These are phyloP conservation scores for Camelus bactrianus DNA, from an alignment of 2,113 vertebrate species.

Conservation along the genomic window DNA sequence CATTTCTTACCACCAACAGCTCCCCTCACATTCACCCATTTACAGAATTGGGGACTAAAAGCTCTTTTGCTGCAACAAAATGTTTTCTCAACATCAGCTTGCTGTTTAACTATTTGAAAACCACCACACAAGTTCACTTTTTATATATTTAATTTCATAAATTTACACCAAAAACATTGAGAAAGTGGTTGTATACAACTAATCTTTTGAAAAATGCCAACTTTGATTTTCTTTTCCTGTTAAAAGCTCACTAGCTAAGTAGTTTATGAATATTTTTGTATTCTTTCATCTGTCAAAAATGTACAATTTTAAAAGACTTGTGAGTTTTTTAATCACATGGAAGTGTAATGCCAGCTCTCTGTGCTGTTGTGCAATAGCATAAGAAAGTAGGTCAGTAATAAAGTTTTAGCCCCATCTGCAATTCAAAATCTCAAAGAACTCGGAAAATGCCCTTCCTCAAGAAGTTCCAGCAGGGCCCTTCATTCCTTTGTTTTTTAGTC, in stretches of 20 bases:
- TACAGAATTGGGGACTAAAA: conserved; percentile 51
- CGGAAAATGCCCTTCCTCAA: background rate
- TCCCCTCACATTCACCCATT: background rate
- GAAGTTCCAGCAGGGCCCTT: background rate
- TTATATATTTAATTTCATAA: conserved; percentile 56
- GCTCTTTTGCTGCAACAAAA: conserved; percentile 43
- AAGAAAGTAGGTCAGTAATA: conserved; percentile 21
- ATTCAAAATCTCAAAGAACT: background rate
- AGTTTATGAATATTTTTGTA: conserved; percentile 34
- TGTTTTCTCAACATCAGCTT: conserved; percentile 44
- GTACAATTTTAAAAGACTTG: conserved; percentile 46
- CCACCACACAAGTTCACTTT: background rate
- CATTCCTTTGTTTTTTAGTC: background rate
- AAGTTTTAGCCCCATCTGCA: background rate
- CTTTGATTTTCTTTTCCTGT: conserved; percentile 46
- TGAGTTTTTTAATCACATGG: conserved; percentile 29
- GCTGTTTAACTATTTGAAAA: conserved; percentile 61
- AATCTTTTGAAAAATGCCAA: background rate
- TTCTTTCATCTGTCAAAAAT: conserved; percentile 50
- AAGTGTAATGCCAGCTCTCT: background rate
- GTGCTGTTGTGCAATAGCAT: background rate
- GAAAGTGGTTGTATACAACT: conserved; percentile 19
- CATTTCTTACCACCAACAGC: background rate
- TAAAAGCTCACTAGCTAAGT: conserved; percentile 22
- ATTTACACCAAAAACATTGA: conserved; percentile 22